These are phyloP conservation scores for Hirtodrosophila alboralis DNA, from an alignment of 2,888 invertebrate genomes.

Conservation along the genomic window DNA sequence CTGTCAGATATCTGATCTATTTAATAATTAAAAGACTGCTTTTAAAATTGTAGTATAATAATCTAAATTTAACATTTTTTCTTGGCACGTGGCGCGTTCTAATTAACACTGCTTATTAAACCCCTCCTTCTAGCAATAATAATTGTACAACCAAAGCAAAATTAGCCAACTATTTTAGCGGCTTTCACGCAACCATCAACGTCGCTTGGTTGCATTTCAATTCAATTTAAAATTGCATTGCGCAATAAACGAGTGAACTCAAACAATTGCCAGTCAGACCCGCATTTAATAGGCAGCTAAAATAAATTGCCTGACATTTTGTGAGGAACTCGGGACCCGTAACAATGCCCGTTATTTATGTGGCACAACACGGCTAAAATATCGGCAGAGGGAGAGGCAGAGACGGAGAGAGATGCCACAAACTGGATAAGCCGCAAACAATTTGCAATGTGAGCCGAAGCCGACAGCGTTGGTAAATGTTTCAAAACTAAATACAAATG, in stretches of 20 bases:
- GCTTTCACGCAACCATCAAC: slow-evolving; percentile 22
- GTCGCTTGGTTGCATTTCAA: slow-evolving; percentile 68
- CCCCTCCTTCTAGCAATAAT: slow-evolving; percentile 9
- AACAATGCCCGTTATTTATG: slow-evolving; percentile 42
- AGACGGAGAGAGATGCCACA: slow-evolving; percentile 34
- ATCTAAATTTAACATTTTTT: not conserved
- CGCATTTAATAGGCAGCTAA: slow-evolving; percentile 46
- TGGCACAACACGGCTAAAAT: slow-evolving; percentile 18
- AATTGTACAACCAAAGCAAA: slow-evolving; percentile 37
- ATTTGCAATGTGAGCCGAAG: slow-evolving; percentile 56
- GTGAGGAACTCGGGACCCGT: slow-evolving; percentile 2
- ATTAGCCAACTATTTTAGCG: slow-evolving; percentile 37
- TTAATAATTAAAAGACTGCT: too few relatives aligned
- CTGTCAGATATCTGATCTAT: too few relatives aligned
- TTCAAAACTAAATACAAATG: slow-evolving; percentile 70
- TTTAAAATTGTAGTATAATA: too few relatives aligned
- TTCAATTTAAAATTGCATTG: slow-evolving; percentile 56
- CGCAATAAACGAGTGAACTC: slow-evolving; percentile 43
- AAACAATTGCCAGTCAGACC: slow-evolving; percentile 54
- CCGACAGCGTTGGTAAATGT: slow-evolving; percentile 39
- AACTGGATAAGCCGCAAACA: slow-evolving; percentile 65
- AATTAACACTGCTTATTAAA: slow-evolving; percentile 25
- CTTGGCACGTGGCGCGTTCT: not conserved
- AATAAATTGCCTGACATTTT: slow-evolving; percentile 66
- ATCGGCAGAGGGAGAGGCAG: too few relatives aligned